Conservation (phyloP, 2,888 invertebrate species). For the Polia nebulosa region DNA sequence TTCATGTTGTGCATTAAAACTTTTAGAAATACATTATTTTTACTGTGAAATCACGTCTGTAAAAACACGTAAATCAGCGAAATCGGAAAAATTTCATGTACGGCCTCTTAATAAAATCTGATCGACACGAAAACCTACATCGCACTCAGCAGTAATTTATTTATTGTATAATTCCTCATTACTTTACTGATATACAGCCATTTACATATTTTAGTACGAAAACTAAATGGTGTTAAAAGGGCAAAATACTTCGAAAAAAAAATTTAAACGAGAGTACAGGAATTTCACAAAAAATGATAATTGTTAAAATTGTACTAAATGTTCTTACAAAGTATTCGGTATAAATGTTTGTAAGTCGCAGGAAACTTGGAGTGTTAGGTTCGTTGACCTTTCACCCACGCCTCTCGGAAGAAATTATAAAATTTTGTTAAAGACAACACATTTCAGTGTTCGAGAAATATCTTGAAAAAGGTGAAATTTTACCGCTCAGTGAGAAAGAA, state of each 20-base stretch:
- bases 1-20: no score
- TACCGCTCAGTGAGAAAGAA: neutral
- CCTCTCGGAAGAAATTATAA: slow-evolving; percentile 10
- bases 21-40: no score
- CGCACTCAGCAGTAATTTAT: neutral
- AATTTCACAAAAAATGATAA: slow-evolving; percentile 1
- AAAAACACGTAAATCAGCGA: no score
- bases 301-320: slow-evolving; percentile 20
- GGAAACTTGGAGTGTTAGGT: neutral
- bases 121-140: no score
- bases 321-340: slow-evolving; percentile 29
- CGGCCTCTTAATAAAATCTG: no score
- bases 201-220: neutral
- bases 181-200: neutral
- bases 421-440: slow-evolving; percentile 22
- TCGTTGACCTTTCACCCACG: slow-evolving; percentile 17
- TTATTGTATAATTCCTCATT: neutral
- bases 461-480: neutral
- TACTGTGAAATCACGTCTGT: no score
- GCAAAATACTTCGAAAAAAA: slow-evolving; percentile 1
- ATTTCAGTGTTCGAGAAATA: slow-evolving; percentile 7
- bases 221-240: slow-evolving; percentile 2
- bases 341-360: slow-evolving; percentile 20
- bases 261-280: neutral
- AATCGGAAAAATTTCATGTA: no score